A percentile compares a stretch with the other conserved stretches of the same genome.
Conservation (phyloP, 1,140 invertebrate species). For the Meloidogyne floridensis region DNA sequence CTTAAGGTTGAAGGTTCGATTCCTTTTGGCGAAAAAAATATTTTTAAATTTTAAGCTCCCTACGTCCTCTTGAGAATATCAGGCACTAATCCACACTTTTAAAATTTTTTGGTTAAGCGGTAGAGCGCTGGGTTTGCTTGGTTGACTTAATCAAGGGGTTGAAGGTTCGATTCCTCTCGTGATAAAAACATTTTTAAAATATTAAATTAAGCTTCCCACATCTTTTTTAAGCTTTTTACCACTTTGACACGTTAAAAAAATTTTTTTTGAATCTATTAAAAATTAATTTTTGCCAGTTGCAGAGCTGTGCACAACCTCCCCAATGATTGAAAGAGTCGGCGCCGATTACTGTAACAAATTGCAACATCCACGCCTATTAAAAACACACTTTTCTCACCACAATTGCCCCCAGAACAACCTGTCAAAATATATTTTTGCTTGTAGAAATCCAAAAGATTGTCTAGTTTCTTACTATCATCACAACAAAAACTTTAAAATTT, state of each 20-base stretch:
- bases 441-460: slow-evolving; percentile 43
- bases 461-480: slow-evolving; percentile 58
- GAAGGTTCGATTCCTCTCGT: neutral
- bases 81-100: too few relatives aligned
- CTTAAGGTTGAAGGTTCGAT: neutral
- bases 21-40: neutral
- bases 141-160: too few relatives aligned
- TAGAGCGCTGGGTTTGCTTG: too few relatives aligned
- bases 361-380: slow-evolving; percentile 57
- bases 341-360: slow-evolving; percentile 53
- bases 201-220: neutral
- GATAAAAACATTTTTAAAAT: neutral
- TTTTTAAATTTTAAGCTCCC: neutral
- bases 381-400: slow-evolving; percentile 60
- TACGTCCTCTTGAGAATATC: too few relatives aligned
- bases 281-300: slow-evolving; percentile 35
- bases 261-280: neutral
- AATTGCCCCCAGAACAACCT: slow-evolving; percentile 60
- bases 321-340: slow-evolving; percentile 65
- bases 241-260: neutral
- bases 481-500: slow-evolving; percentile 64
- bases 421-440: slow-evolving; percentile 58
- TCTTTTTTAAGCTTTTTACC: neutral
- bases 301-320: slow-evolving; percentile 59
- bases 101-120: too few relatives aligned